Evolutionary conservation across 2,113 vertebrate species (phyloP).

Genomic region (Leptodactylus fuscus): DNA sequence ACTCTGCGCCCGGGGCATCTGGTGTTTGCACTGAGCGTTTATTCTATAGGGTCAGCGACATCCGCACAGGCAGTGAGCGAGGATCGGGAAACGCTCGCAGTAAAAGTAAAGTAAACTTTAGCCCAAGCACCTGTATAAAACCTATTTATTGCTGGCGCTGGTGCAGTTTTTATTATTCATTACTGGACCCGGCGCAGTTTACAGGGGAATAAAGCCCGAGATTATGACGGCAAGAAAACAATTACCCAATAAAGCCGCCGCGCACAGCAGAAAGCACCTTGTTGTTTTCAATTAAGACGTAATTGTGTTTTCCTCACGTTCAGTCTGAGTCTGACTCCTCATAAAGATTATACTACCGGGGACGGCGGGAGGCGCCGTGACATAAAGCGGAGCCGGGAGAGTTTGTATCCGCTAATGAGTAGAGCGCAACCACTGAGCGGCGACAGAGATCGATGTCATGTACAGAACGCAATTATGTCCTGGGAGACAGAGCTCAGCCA

Average conservation of each 20-base stretch:
- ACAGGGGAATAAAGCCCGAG: conserved; percentile 25
- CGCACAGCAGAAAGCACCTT: not conserved
- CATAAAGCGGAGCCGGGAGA: not conserved
- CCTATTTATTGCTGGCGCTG: not conserved
- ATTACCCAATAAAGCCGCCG: conserved; percentile 37
- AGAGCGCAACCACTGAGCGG: not conserved
- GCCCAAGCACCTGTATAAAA: not conserved
- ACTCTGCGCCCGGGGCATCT: no score
- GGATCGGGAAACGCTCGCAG: not conserved
- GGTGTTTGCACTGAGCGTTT: not conserved
- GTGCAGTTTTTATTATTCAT: conserved; percentile 10
- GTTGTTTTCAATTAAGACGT: conserved; percentile 47
- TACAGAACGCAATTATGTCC: not conserved
- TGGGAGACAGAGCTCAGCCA: no score
- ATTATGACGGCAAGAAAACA: conserved; percentile 24
- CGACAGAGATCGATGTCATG: not conserved
- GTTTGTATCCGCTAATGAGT: not conserved
- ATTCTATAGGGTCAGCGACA: not conserved
- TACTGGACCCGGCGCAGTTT: conserved; percentile 35
- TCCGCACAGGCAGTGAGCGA: not conserved
- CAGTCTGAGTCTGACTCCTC: not conserved
- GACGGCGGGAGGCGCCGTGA: not conserved
- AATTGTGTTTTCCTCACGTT: conserved; percentile 28
- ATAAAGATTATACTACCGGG: conserved; percentile 11
- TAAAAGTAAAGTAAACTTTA: not conserved